Evolutionary conservation across 2,888 invertebrate species (phyloP).

Genomic region (Dione juno): DNA sequence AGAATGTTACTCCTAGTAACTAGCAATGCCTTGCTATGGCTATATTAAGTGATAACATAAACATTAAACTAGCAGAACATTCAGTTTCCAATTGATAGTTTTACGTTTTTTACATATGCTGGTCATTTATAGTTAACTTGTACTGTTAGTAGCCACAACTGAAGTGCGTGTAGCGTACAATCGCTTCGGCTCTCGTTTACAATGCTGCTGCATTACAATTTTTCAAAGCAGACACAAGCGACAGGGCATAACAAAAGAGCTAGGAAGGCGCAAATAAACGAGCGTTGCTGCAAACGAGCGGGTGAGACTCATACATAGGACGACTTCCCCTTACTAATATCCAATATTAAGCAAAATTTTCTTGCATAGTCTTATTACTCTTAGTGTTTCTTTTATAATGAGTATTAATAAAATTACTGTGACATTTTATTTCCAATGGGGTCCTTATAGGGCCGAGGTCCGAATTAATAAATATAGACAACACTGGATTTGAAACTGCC

Average conservation of each 20-base stretch:
- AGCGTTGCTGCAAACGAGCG: conserved; percentile 71
- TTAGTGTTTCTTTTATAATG: conserved; percentile 33
- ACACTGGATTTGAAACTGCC: conserved; percentile 17
- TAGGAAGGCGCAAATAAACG: conserved; percentile 81
- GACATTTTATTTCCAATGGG: not conserved
- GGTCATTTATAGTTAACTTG: conserved; percentile 9
- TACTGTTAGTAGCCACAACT: conserved; percentile 15
- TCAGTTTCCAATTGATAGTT: not conserved
- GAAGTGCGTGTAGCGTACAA: conserved; percentile 70
- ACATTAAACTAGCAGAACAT: too few species aligned
- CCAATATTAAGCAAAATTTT: conserved; percentile 49
- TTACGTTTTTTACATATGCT: not conserved
- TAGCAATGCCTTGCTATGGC: too few species aligned
- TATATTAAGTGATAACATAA: too few species aligned
- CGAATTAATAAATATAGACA: conserved; percentile 7
- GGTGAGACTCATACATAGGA: conserved; percentile 57
- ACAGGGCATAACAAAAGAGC: conserved; percentile 80
- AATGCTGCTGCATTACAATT: conserved; percentile 80
- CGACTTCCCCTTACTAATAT: conserved; percentile 52
- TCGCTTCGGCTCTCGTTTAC: conserved; percentile 71
- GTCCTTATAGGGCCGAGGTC: not conserved
- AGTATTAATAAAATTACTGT: not conserved
- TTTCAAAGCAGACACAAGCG: conserved; percentile 80
- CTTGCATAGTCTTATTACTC: conserved; percentile 33
- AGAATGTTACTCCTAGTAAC: too few species aligned